These are phyloP conservation scores for Daktulosphaira vitifoliae DNA, from an alignment of 1,140 invertebrate species.

Conservation along the genomic window DNA sequence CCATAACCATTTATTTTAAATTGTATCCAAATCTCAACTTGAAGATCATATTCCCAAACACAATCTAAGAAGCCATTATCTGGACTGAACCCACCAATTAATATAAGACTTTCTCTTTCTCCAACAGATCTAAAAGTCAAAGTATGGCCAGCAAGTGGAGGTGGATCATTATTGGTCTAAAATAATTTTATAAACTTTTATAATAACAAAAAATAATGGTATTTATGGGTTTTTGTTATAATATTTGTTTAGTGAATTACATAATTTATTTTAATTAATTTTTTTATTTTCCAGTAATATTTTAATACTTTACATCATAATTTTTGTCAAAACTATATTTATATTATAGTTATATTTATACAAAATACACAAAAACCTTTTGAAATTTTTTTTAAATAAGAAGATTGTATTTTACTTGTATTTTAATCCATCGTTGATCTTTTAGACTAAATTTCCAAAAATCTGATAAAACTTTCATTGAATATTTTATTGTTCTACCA, in stretches of 20 bases:
- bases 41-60: constrained; percentile 74
- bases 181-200: constrained; percentile 17
- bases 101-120: constrained; percentile 64
- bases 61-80: constrained; percentile 64
- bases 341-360: no score
- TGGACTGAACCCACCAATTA: constrained; percentile 83
- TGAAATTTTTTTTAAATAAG: constrained; percentile 23
- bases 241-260: no score
- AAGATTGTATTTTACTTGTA: constrained; percentile 48
- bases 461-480: constrained; percentile 51
- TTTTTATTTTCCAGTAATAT: no score
- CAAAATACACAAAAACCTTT: no score
- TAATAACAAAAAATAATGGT: no score
- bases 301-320: no score
- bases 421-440: constrained; percentile 72
- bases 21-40: constrained; percentile 60
- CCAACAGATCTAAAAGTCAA: constrained; percentile 66
- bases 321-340: no score
- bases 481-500: constrained; percentile 50
- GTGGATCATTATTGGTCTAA: constrained; percentile 44
- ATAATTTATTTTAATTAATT: no score
- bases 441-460: constrained; percentile 91
- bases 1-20: constrained; percentile 59
- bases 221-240: no score
- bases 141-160: constrained; percentile 76